Conservation (phyloP, 2,888 invertebrate species). For the Dryococelus australis region DNA sequence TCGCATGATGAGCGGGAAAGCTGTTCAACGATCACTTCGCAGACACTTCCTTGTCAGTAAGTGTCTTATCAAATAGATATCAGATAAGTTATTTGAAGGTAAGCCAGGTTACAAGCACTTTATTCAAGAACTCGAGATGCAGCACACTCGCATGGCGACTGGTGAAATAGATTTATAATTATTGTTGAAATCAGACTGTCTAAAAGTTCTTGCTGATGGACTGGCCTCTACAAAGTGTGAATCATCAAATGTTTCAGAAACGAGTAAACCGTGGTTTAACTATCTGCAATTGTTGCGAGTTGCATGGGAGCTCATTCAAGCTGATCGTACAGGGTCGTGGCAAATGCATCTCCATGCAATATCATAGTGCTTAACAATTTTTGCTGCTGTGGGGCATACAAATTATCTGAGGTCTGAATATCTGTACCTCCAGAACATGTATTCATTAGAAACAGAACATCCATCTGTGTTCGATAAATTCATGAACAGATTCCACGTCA, state of each 20-base stretch:
- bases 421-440: background rate
- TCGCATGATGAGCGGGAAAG: too few species aligned
- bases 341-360: constrained; percentile 9
- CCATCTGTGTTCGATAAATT: background rate
- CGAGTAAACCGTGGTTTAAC: constrained; percentile 11
- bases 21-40: too few species aligned
- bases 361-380: background rate
- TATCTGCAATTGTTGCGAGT: background rate
- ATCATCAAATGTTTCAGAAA: constrained; percentile 4
- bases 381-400: background rate
- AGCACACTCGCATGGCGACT: too few species aligned
- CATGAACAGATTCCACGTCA: background rate
- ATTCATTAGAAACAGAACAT: background rate
- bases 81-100: too few species aligned
- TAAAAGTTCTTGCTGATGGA: too few species aligned
- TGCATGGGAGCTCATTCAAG: background rate
- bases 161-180: too few species aligned
- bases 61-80: too few species aligned
- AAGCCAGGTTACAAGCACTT: too few species aligned
- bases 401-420: background rate
- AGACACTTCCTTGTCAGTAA: too few species aligned
- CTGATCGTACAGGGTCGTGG: constrained; percentile 3
- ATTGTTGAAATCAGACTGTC: too few species aligned
- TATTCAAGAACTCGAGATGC: too few species aligned
- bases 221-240: background rate